Evolutionary conservation across 2,888 invertebrate species (phyloP).

Genomic region (Clitarchus hookeri): DNA sequence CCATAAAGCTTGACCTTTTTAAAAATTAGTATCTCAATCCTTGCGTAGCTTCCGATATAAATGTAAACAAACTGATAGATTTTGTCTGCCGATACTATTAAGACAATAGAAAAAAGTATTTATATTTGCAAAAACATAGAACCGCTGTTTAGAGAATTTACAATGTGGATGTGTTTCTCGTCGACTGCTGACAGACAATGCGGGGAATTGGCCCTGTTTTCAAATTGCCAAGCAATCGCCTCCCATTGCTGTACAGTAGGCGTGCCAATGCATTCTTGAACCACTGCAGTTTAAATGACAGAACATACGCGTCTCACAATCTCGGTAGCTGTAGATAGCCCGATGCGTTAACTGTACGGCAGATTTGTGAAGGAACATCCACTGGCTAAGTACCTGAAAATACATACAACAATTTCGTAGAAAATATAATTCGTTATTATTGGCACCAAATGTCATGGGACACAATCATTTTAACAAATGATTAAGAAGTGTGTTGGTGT

Average conservation of each 20-base stretch:
- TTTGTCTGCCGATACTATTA: slow-evolving; percentile 40
- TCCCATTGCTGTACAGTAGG: slow-evolving; percentile 39
- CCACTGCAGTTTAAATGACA: slow-evolving; percentile 42
- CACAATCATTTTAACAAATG: not conserved
- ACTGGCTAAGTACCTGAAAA: slow-evolving; percentile 44
- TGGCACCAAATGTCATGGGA: not conserved
- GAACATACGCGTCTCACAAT: slow-evolving; percentile 43
- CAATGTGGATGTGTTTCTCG: slow-evolving; percentile 44
- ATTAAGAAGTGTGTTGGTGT: not conserved
- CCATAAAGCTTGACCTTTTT: slow-evolving; percentile 17
- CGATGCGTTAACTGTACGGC: slow-evolving; percentile 43
- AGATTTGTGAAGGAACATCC: slow-evolving; percentile 45
- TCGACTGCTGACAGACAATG: slow-evolving; percentile 44
- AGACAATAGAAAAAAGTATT: slow-evolving; percentile 40
- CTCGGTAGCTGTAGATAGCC: slow-evolving; percentile 42
- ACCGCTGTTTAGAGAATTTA: slow-evolving; percentile 42
- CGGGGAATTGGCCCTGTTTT: slow-evolving; percentile 44
- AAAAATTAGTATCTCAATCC: slow-evolving; percentile 26
- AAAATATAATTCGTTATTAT: not conserved
- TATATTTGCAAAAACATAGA: slow-evolving; percentile 44
- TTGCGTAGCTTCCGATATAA: slow-evolving; percentile 32
- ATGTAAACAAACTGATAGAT: slow-evolving; percentile 38
- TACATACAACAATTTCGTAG: not conserved
- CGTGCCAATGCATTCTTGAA: slow-evolving; percentile 42
- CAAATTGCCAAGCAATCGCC: slow-evolving; percentile 43